Evolutionary conservation across 2,113 vertebrate species (phyloP).

Genomic region (Tupaia tana): DNA sequence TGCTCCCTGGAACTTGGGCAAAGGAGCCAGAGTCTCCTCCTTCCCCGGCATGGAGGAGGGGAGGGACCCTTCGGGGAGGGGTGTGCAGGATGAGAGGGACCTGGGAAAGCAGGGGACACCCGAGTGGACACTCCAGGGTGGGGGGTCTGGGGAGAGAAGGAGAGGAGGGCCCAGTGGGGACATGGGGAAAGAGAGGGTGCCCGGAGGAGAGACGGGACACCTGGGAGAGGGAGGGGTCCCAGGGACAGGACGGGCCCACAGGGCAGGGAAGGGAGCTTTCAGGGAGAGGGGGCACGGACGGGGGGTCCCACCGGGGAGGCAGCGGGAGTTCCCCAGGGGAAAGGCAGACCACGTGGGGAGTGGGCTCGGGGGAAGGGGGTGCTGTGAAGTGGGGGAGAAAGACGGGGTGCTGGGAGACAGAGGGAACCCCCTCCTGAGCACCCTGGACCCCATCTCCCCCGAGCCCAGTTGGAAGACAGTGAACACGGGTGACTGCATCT

Average conservation of each 20-base stretch:
- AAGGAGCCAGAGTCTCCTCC: neutral
- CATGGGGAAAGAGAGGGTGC: neutral
- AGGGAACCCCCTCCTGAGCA: neutral
- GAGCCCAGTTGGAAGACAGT: neutral
- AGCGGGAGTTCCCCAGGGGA: neutral
- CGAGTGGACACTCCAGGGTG: neutral
- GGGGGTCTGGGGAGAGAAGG: neutral
- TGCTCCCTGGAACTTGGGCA: neutral
- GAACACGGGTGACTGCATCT: neutral
- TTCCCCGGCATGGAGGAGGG: neutral
- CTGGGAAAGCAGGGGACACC: neutral
- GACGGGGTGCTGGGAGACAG: neutral
- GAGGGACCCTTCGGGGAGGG: too few species aligned
- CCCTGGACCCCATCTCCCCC: neutral
- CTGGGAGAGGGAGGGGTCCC: neutral
- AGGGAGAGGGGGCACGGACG: accelerated
- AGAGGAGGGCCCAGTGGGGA: neutral
- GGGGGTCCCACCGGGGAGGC: neutral
- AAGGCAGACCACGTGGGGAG: accelerated
- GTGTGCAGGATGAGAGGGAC: too few species aligned
- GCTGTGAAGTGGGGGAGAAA: neutral
- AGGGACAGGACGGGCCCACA: neutral
- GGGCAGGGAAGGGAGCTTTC: neutral
- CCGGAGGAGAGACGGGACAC: too few species aligned
- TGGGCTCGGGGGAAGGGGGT: neutral